Base-by-base conservation (phyloP, 2,797 vertebrate genomes). In the Lagocephalus sceleratus region DNA sequence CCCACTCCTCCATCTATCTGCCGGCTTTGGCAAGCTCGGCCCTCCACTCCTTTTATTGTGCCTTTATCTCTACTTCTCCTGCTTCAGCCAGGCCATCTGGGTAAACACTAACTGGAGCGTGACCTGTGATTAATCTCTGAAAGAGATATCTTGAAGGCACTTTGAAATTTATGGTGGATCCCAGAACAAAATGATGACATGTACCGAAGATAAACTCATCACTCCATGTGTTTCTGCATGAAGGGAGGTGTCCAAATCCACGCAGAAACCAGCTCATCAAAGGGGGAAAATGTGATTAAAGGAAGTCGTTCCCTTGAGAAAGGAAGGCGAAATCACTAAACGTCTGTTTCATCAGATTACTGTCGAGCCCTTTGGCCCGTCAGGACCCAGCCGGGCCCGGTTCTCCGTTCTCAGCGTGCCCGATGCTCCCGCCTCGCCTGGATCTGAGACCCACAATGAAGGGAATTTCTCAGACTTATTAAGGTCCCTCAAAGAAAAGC, bases 391-490 rank as follows among this genome's bases (percentile, higher is more conserved):
- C 32, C 83, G 81, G 66, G 54, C 1, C 8, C 65, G 66, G 47
- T 51, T 75, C 65, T 73, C n/a, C n/a, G n/a, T n/a, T 53, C 61
- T 60, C 51, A 50, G 55, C 64, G 60, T 48, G 41, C 8, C 35
- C 19, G 51, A 22, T 16, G 23, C 47, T 57, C n/a, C 49, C 40
- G 25, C 39, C 9, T 40, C 5, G 20, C 32, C 41, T 29, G 39
- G 39, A 64, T 47, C 55, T 67, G 70, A 64, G 67, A 83, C 59
- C 54, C 35, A 39, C 60, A 79, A 43, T 38, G 16, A 26, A 51
- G 54, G 48, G 35, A 46, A 44, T 66, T 78, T 75, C 72, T 69
- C 73, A 78, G 70, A 22, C 20, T 46, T 56, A 60, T 75, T 81
- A 51, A 76, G 50, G 20, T 7, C 40, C 40, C 17, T n/a, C n/a